phyloP scores from a whole-genome alignment of 2,797 vertebrate species.

The Sebastes elongatus region DNA sequence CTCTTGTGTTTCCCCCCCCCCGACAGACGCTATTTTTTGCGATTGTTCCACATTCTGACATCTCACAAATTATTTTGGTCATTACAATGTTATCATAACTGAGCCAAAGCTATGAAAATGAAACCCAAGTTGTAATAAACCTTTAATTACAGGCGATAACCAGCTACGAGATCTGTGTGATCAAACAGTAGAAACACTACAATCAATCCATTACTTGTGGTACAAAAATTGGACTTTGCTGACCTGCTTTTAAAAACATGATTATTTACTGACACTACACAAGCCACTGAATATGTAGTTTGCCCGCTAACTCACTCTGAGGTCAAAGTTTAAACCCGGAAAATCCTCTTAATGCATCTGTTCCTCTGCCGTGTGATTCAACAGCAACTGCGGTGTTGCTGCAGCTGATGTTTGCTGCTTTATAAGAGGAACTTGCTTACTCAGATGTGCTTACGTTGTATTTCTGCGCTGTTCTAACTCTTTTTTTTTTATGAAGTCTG shows the following conservation, averaged over 20 bases:
- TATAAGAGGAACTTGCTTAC: not conserved
- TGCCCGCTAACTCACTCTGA: not conserved
- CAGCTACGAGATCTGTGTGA: no score
- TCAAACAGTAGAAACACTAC: not conserved
- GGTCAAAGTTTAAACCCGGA: slow-evolving; percentile 19
- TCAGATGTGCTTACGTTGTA: not conserved
- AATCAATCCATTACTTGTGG: not conserved
- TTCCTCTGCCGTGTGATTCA: not conserved
- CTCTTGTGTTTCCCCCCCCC: not conserved
- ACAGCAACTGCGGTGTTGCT: not conserved
- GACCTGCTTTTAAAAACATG: not conserved
- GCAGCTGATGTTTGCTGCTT: slow-evolving; percentile 6
- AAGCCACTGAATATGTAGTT: not conserved
- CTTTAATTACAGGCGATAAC: not conserved
- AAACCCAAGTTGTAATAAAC: not conserved
- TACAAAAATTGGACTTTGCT: not conserved
- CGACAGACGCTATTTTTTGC: not conserved
- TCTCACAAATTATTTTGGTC: not conserved
- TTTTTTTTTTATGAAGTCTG: not conserved
- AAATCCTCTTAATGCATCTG: slow-evolving; percentile 36
- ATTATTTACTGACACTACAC: not conserved
- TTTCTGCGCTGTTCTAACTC: not conserved
- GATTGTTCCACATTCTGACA: not conserved
- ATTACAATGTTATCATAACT: not conserved
- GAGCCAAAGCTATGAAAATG: not conserved